Percentiles rank a stretch among this genome's conserved stretches.
These are phyloP conservation scores for Muricea muricata DNA, from an alignment of 92 coral and sea anemone species.

Conservation along the genomic window DNA sequence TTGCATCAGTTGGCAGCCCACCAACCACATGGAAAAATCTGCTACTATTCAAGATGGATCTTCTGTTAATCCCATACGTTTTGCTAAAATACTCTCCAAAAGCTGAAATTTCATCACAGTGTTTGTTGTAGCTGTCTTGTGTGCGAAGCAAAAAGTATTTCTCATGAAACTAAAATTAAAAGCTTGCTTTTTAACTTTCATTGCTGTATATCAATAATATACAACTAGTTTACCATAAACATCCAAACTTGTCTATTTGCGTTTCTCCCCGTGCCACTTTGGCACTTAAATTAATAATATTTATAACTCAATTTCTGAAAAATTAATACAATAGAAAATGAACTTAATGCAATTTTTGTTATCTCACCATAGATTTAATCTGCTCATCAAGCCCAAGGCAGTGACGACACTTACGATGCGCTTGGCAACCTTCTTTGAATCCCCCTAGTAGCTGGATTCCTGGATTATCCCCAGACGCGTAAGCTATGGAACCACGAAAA, in stretches of 20 bases:
- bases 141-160: neutral
- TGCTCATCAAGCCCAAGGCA: neutral
- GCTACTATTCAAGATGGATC: neutral
- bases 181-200: no score
- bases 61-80: slow-evolving; percentile 15
- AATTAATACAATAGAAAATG: no score
- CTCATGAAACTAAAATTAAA: neutral
- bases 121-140: neutral
- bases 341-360: neutral
- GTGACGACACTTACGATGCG: no score
- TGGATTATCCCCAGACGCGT: neutral
- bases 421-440: slow-evolving; percentile 6
- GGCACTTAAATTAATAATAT: no score
- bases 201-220: no score
- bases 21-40: slow-evolving; percentile 18
- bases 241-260: no score
- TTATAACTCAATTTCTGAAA: no score
- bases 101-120: neutral
- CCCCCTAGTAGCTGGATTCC: slow-evolving; percentile 3
- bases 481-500: slow-evolving; percentile 15
- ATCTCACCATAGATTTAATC: neutral
- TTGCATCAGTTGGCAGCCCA: slow-evolving; percentile 18
- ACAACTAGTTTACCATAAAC: no score
- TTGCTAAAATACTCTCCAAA: slow-evolving; percentile 14
- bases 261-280: no score